Base-by-base conservation (phyloP, 1,140 invertebrate species). In the Drosophila tristis region DNA sequence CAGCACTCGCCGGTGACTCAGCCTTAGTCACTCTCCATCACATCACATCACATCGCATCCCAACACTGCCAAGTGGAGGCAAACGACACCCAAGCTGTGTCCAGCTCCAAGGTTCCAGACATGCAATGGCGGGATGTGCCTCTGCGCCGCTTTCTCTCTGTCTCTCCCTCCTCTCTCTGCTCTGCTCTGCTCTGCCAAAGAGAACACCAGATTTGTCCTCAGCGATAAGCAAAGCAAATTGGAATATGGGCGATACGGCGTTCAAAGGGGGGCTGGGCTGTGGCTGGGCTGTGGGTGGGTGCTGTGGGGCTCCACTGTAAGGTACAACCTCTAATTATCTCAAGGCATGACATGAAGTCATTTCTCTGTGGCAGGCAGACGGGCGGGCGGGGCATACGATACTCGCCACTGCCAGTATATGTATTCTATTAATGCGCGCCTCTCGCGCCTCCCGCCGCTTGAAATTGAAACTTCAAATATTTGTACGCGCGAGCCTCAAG, bases 391-490 rank as follows among this genome's bases (percentile, higher is more conserved):
- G 16, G 16, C 16, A 16, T 16, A 16, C 16, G 16, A 16, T 16
- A 20, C 20, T 20, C 20, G 20, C 1, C 20, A 20, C 20, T 20
- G 20, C 20, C 1, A 2, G 1, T 20, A 80, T 71, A 44, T 31
- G 62, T 74, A 65, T 54, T 44, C 76, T 70, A 78, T 87, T 80
- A 81, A 86, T 71, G 68, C 54, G 35, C 25, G 45, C 56, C 72
- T 44, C 74, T 43, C 64, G 49, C 53, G 31, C 31, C 8, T 9
- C 35, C 11, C 35, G 2, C 55, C 49, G 61, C 43, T 65, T 87
- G 82, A 84, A 87, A 87, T 87, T 87, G 78, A 87, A 89, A 87
- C 82, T 89, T 86, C 82, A 87, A 86, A 87, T 87, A 86, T 86
- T 86, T 86, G 82, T 87, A 49, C 42, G 51, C 50, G 64, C 57